Evolutionary conservation across 2,888 invertebrate species (phyloP), one percentile per base, ranked within the genome.

Genomic region (Tenthredo amoena): DNA sequence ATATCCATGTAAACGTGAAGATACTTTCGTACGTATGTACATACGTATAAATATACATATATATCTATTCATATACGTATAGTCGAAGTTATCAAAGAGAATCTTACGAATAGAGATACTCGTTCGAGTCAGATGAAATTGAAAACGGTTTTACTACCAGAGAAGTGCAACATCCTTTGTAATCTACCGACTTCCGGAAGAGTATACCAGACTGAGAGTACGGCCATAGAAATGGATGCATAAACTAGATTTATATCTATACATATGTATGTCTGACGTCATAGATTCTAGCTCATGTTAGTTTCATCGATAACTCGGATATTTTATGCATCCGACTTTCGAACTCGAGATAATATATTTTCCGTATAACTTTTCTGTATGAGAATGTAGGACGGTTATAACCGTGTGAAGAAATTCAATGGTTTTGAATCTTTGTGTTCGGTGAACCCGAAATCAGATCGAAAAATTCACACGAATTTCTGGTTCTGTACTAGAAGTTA

Each of bases 291-390:
- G n/a, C 72, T 72, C 72, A 40, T 72, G 43, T n/a, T 43, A 21
- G 43, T 72, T 72, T 72, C 21, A 40, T 43, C 72, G 40, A 43
- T 72, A 72, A 43, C 72, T 21, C 40, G 10, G 72, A 37, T 72
- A 40, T 21, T 72, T n/a, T 34, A 68, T 68, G 68, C 68, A 68
- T 34, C 68, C 68, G 31, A 68, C 68, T 68, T 72, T 72, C 72
- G n/a, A 40, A 40, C n/a, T 18, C 0, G 26, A 21, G 71, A 72
- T 40, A 21, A 21, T 72, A 21, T 72, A 72, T 72, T n/a, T 31
- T 68, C 68, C 31, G 68, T 4, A 34, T 26, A 68, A 21, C 31
- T 68, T 26, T 68, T 12, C 31, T 31, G 15, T 15, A 5, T 21
- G 2, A 12, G 43, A 21, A 71, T 71, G 31, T 71, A 3, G 15